Base-by-base conservation (phyloP, 2,113 vertebrate species). In the Pontoporia blainvillei region DNA sequence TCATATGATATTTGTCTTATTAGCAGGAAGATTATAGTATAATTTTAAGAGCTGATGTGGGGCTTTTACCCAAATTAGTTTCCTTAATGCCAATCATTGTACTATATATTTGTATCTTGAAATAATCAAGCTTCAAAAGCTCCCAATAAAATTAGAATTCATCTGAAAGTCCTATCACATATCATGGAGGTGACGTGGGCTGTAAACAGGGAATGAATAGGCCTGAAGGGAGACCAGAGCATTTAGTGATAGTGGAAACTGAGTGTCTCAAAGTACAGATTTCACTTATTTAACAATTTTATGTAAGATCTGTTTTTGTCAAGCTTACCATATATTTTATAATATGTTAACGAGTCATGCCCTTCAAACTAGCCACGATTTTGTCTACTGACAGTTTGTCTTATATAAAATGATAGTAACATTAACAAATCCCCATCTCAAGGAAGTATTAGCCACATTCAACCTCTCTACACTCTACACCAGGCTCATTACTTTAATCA, bases 401-500 rank as follows among this genome's bases (percentile, higher is more conserved):
- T 73, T 72, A 54, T 49, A 61, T 62, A 71, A 85, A 91, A 41
- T 82, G 18, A 23, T 34, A 86, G 46, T 59, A 66, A 90, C 27
- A 62, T 44, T 34, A 78, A 78, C 10, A 69, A 44, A 93, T 57
- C 12, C 3, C 20, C n/a, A 20, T 57, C 82, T 91, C 34, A 82
- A 89, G 25, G 15, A 89, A 92, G 71, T 81, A 87, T 31, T 79
- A 83, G 4, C 11, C 20, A 41, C 5, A 34, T 92, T 13, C 4
- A 46, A 44, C 2, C 90, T 86, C 72, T 52, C 85, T 71, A 92
- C n/a, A 79, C 31, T 86, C 57, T 14, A 46, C 5, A n/a, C 86
- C 17, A 52, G 81, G 76, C 67, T 97, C 44, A 67, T 94, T 59
- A 84, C 64, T 96, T 98, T 82, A 96, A 8, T 97, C 21, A 79